Base-by-base conservation (phyloP, 2,113 vertebrate genomes). In the Gnathonemus echidnorhynchus region DNA sequence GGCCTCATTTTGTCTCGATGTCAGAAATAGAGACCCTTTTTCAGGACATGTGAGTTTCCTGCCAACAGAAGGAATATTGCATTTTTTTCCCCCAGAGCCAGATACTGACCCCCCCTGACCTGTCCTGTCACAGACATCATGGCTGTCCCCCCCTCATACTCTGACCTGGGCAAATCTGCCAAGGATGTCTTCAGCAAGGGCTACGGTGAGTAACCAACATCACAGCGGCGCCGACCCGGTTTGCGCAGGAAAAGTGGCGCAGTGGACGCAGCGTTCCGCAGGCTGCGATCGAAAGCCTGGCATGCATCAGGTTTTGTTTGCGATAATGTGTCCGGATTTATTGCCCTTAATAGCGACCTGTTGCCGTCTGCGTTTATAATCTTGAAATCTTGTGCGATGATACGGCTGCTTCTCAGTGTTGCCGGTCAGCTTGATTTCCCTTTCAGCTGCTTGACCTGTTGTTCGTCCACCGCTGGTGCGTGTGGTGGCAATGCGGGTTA, bases 161-260 rank as follows among this genome's bases (percentile, higher is more conserved):
- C 96, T 91, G 98, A 99, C 95, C 93, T 99, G 93, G 98, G 98
- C 90, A 99, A 99, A 93, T 92, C 97, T 89, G 97, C 97, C 92
- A 97, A 98, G 93, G 98, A 99, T 93, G 94, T 99, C 53, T 99
- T 99, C 93, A 98, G 96, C 94, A 99, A 99, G 91, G 98, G 98
- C 91, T 99, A 98, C 87, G 98, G 98, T 99, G 92, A 96, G 97
- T 92, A 48, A 52, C 3, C 13, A 19, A 8, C 15, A 0, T 86
- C 5, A 31, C 27, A 70, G 62, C n/a, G n/a, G 8, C n/a, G 3
- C 56, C n/a, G 24, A n/a, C 24, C 56, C 2, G 7, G 5, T 8
- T 31, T 13, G 11, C 11, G 2, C 27, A 70, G 24, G 4, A 11
- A 31, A 70, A n/a, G 24, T 1, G 35, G 5, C 6, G 31, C 3